Base-by-base conservation (phyloP, 2,888 invertebrate species). In the Amiota mariae region DNA sequence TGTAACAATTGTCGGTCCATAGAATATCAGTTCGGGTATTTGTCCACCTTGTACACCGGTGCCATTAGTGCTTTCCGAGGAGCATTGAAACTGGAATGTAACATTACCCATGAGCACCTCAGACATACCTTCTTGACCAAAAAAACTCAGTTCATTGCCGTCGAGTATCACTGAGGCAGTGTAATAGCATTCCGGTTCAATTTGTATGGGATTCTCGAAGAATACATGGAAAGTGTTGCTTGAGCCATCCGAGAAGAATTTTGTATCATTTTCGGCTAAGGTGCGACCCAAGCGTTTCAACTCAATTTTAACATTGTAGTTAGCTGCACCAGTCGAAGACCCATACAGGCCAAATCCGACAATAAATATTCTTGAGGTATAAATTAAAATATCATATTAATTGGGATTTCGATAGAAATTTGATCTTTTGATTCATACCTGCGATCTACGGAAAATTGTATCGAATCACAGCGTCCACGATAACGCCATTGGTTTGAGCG, bases 401-500 rank as follows among this genome's bases (percentile, higher is more conserved):
- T 63, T 12, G 1, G 9, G 59, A 18, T 59, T 15, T 11, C 3
- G 8, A 9, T 36, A 36, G 0, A 36, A 36, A 36, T 36, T 6
- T 36, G 3, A 36, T 6, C 6, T 47, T 64, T 0, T 15, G 1
- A 6, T 67, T 66, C 48, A 48, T 47, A 87, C 87, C 87, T 93
- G 77, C 96, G 95, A 90, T 98, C 98, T 1, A 98, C 98, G 80
- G 96, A 96, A 91, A 98, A 98, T 88, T 98, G 98, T 88, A 98
- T 98, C 74, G 97, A 97, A 89, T 98, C 98, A 89, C 98, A 98
- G 72, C 98, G 93, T 1, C 98, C 98, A 81, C 98, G 92, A 89
- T 98, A 98, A 72, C 98, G 93, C 98, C 98, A 98, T 89, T 98
- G 98, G 88, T 98, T 98, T 85, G 97, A 97, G 82, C 98, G 93